phyloP scores from a whole-genome alignment of 2,888 invertebrate genomes.

The Choristoneura rosaceana region DNA sequence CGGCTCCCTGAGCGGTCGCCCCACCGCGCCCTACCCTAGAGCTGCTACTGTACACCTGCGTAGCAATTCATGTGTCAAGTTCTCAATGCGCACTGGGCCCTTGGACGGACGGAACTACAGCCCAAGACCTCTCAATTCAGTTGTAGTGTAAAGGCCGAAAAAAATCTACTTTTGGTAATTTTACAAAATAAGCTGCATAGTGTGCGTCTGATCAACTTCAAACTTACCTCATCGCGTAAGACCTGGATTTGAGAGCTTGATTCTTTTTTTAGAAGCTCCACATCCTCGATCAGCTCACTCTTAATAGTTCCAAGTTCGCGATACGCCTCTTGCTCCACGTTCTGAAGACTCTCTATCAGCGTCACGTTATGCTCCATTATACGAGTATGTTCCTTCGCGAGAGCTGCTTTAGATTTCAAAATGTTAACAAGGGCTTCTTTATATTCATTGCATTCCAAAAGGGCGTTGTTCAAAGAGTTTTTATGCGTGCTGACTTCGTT shows the following conservation, averaged over 20 bases:
- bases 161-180: too few species aligned
- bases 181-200: too few species aligned
- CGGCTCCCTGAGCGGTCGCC: too few species aligned
- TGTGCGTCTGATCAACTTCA: background rate
- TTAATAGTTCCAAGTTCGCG: constrained; percentile 78
- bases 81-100: too few species aligned
- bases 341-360: constrained; percentile 77
- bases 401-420: constrained; percentile 76
- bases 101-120: too few species aligned
- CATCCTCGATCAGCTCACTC: constrained; percentile 78
- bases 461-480: constrained; percentile 66
- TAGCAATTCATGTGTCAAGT: too few species aligned
- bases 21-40: too few species aligned
- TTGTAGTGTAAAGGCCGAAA: too few species aligned
- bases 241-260: constrained; percentile 74
- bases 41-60: too few species aligned
- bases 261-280: constrained; percentile 75
- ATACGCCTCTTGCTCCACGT: constrained; percentile 79
- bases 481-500: constrained; percentile 69
- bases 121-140: too few species aligned
- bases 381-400: constrained; percentile 77
- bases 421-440: constrained; percentile 80
- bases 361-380: constrained; percentile 82
- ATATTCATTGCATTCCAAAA: constrained; percentile 77
- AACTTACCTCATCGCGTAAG: constrained; percentile 73